Base-by-base conservation (phyloP, 2,113 vertebrate genomes). In the Neoarius graeffei region DNA sequence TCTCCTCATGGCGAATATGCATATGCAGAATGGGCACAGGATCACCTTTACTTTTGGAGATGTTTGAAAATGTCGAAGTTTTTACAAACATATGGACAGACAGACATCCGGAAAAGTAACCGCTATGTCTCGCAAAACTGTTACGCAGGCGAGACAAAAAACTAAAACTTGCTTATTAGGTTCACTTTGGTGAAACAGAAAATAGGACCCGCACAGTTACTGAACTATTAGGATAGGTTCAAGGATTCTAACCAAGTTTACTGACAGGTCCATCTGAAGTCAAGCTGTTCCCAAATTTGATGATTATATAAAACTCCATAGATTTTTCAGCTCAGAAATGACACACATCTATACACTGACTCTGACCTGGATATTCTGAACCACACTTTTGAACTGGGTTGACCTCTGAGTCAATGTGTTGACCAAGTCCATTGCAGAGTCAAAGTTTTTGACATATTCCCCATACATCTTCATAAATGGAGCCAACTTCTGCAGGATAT, bases 381-480 rank as follows among this genome's bases (percentile, higher is more conserved):
- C 93, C 1, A 97, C 94, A 0, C 97, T 96, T 92, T 98, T 98
- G 92, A 99, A 99, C 3, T 95, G 91, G 2, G 93, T 95, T 0
- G 98, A 99, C 19, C 97, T 94, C 92, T 99, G 97, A 13, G 95
- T 97, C 95, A 97, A 98, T 0, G 96, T 95, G 93, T 96, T 99
- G 89, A 99, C 97, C 91, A 99, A 92, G 86, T 97, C 97, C 96
- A 98, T 96, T 0, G 98, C 96, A 66, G 97, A 95, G 92, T 99
- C 98, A 3, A 99, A 99, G 93, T 99, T 99, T 95, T 99, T 99
- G 42, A 99, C 96, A 0, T 99, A 99, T 89, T 99, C 98, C 42
- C 98, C 98, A 2, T 99, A 99, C 98, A 99, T 99, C 94, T 99
- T 99, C 94, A 99, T 95, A 89, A 99, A 99, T 0, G 98, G 98